A percentile compares a stretch with the other conserved stretches of the same genome.
Evolutionary conservation across 2,113 vertebrate genomes (phyloP).

Genomic region (Corythornis vintsioides): DNA sequence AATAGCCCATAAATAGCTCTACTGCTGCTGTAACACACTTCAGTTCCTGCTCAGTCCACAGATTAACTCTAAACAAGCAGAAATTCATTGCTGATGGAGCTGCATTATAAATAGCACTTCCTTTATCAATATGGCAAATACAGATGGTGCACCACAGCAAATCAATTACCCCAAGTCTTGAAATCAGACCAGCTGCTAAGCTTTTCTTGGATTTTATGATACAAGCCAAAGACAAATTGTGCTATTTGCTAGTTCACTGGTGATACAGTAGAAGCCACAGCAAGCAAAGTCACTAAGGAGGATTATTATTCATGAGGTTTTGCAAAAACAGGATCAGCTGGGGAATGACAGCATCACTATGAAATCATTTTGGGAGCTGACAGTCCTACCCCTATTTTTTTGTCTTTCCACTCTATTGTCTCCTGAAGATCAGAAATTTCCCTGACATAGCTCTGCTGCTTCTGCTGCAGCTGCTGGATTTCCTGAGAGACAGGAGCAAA

Average conservation of each 20-base stretch:
- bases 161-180: background rate
- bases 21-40: background rate
- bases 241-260: background rate
- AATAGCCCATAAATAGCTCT: slow-evolving; percentile 1
- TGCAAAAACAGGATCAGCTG: background rate
- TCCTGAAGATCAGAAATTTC: slow-evolving; percentile 93
- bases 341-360: background rate
- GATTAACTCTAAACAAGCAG: background rate
- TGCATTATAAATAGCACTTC: slow-evolving; percentile 28
- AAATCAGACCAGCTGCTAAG: background rate
- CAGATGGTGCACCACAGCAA: slow-evolving; percentile 11
- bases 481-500: slow-evolving; percentile 77
- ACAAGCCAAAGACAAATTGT: background rate
- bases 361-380: background rate
- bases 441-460: slow-evolving; percentile 86
- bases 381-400: slow-evolving; percentile 88
- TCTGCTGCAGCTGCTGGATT: slow-evolving; percentile 86
- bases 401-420: slow-evolving; percentile 96
- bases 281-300: background rate
- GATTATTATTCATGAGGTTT: background rate
- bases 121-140: background rate
- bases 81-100: slow-evolving; percentile 2
- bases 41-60: background rate
- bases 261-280: background rate
- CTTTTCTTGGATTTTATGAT: slow-evolving; percentile 39